Evolutionary conservation across 2,888 invertebrate genomes (phyloP).

Genomic region (Archips xylosteana): DNA sequence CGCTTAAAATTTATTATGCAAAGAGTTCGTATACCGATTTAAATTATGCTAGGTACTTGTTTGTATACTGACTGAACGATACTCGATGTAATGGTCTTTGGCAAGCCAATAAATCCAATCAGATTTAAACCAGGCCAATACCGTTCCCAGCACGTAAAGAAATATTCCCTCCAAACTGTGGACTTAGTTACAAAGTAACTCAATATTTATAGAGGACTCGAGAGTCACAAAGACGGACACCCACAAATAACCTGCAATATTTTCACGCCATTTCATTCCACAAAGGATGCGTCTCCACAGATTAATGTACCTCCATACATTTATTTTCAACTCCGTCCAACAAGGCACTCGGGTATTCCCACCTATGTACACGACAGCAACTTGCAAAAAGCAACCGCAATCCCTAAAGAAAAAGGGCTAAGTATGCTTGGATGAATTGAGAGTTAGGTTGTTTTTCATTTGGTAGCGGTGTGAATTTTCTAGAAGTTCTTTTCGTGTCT

Average conservation of each 20-base stretch:
- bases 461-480: slow-evolving; percentile 74
- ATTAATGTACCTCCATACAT: slow-evolving; percentile 85
- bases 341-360: slow-evolving; percentile 59
- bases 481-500: slow-evolving; percentile 81
- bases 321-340: slow-evolving; percentile 73
- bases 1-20: too few species aligned
- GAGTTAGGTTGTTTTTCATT: slow-evolving; percentile 51
- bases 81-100: background rate
- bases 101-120: background rate
- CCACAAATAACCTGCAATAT: slow-evolving; percentile 83
- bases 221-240: slow-evolving; percentile 9
- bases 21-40: too few species aligned
- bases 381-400: slow-evolving; percentile 49
- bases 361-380: slow-evolving; percentile 45
- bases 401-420: background rate
- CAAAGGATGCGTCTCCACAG: slow-evolving; percentile 81
- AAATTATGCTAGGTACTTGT: too few species aligned
- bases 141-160: background rate
- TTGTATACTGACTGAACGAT: too few species aligned
- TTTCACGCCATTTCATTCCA: slow-evolving; percentile 83
- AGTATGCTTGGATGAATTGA: slow-evolving; percentile 20
- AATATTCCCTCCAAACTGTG: background rate
- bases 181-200: slow-evolving; percentile 2
- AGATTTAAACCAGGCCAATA: background rate
- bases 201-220: background rate